Evolutionary conservation across 2,113 vertebrate genomes (phyloP).

Genomic region (Dasyurus viverrinus): DNA sequence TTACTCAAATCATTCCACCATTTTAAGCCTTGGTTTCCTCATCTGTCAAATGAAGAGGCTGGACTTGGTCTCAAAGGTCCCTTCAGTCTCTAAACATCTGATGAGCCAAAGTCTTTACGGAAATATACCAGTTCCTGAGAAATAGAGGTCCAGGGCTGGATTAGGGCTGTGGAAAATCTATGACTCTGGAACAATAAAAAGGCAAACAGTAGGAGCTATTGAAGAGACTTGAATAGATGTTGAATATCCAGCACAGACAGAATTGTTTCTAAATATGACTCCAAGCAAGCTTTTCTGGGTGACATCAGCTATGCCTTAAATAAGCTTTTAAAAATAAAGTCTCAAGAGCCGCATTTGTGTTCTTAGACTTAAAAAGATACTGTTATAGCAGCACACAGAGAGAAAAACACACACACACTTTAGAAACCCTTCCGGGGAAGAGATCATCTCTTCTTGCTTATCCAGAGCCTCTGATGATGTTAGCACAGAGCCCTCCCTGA

Average conservation of each 20-base stretch:
- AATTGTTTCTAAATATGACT: not conserved
- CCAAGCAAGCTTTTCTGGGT: not conserved
- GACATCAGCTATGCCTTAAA: not conserved
- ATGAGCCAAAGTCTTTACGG: not conserved
- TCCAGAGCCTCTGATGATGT: not conserved
- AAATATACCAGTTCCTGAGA: not conserved
- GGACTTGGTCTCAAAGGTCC: not conserved
- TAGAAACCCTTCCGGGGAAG: not conserved
- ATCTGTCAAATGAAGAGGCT: not conserved
- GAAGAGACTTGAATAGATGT: not conserved
- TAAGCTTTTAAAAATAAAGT: not conserved
- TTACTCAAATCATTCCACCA: not conserved
- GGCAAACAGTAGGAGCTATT: not conserved
- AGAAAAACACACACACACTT: not conserved
- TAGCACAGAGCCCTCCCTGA: not conserved
- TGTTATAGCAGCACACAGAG: not conserved
- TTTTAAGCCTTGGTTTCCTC: not conserved
- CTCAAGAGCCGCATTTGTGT: not conserved
- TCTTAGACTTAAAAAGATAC: not conserved
- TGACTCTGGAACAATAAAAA: not conserved
- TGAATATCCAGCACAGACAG: not conserved
- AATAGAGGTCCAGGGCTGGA: not conserved
- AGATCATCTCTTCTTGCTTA: not conserved
- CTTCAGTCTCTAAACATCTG: not conserved
- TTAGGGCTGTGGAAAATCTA: not conserved